Evolutionary conservation across 1,140 invertebrate genomes (phyloP), one percentile per base, ranked within the genome.

Genomic region (Drosophila auraria): DNA sequence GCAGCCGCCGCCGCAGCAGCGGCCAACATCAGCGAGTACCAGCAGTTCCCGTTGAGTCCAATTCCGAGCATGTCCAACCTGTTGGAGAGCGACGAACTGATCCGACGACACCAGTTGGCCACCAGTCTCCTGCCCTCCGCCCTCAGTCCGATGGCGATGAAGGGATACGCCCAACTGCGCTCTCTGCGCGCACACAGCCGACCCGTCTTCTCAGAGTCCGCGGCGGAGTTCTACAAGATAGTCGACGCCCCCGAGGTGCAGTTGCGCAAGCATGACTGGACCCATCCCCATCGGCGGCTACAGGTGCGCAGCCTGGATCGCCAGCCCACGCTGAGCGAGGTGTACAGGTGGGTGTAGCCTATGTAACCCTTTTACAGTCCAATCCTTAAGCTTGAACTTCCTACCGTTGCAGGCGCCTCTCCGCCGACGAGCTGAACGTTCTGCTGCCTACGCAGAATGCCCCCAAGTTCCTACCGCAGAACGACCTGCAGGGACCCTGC

Each of bases 91-190:
- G 92, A 91, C 71, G 80, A 89, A 12, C 57, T 92, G 49, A 30
- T 93, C 5, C 87, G 93, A 14, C 83, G 93, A 0, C 78, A 82
- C 1, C 82, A 83, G 1, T 30, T 84, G 7, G 84, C 82, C 42
- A 82, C 74, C 36, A 81, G 75, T 6, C 83, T 80, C 53, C 61
- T 83, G 14, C 71, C 53, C 11, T 75, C 81, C 11, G 58, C 82
- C 1, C 76, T 91, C 36, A 96, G 95, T 83, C 95, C 96, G 78
- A 94, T 96, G 93, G 96, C 97, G 92, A 94, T 97, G 72, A 94
- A 96, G 44, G 97, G 97, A 33, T 98, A 97, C 91, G 96, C 96
- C n/a, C 96, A 96, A 20, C 93, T 98, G 50, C 94, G 96, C 82
- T 95, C 95, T 44, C 93, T 98, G 27, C 95, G 96, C 70, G 94